Conservation (phyloP, 1,140 invertebrate species). For the Acarapis woodi region DNA sequence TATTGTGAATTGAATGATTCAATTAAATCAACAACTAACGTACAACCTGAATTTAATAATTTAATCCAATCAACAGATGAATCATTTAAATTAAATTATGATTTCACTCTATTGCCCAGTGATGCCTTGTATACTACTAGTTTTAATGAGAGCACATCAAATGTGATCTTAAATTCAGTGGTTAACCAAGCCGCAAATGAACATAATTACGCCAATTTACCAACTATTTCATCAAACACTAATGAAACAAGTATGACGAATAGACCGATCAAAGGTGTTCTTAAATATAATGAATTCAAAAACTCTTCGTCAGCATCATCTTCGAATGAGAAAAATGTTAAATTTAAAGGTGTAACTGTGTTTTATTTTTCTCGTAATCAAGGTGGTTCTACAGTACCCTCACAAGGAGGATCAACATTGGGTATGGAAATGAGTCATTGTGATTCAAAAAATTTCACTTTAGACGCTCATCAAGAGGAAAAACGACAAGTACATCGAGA, state of each 20-base stretch:
- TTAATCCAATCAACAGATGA: no score
- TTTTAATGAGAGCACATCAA: no score
- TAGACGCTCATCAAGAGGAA: constrained; percentile 55
- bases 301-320: constrained; percentile 7
- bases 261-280: not conserved
- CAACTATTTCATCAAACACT: no score
- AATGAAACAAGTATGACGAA: not conserved
- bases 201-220: no score
- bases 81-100: no score
- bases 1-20: no score
- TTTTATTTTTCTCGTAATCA: constrained; percentile 81
- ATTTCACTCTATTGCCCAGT: no score
- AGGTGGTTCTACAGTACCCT: constrained; percentile 91
- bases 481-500: constrained; percentile 52
- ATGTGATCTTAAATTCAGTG: no score
- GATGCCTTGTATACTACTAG: no score
- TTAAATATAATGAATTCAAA: constrained; percentile 1
- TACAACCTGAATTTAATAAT: no score
- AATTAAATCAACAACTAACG: no score
- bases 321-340: constrained; percentile 24
- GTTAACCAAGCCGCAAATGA: no score
- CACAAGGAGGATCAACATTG: constrained; percentile 66
- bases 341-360: constrained; percentile 70
- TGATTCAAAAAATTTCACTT: constrained; percentile 37
- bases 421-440: constrained; percentile 67